A percentile compares a stretch with the other conserved stretches of the same genome.
These are phyloP conservation scores for Nanger granti DNA, from an alignment of 2,113 vertebrate species.

Conservation along the genomic window DNA sequence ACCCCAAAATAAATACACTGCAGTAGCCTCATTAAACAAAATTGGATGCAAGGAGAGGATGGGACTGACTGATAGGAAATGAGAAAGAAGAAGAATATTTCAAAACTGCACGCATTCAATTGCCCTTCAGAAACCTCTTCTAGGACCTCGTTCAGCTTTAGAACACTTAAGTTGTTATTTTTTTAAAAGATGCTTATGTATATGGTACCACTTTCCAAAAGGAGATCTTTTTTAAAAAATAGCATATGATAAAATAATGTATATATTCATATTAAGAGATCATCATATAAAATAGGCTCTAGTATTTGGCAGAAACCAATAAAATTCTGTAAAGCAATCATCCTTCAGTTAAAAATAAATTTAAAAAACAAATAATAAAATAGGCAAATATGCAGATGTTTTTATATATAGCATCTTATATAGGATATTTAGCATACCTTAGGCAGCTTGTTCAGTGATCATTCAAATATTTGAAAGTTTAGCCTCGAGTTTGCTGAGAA, in stretches of 20 bases:
- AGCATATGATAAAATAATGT: conserved; percentile 14
- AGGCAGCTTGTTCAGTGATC: background rate
- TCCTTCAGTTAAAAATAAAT: background rate
- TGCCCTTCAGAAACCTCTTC: conserved; percentile 44
- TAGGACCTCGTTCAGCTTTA: background rate
- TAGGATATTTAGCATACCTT: background rate
- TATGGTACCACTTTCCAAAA: background rate
- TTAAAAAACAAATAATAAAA: background rate
- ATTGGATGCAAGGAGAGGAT: conserved; percentile 58
- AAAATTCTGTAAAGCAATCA: background rate
- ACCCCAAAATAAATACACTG: conserved; percentile 69
- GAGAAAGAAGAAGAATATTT: conserved; percentile 44
- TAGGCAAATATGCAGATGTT: background rate
- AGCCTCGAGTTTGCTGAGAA: background rate
- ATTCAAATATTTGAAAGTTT: conserved; percentile 5
- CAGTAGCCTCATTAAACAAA: conserved; percentile 69
- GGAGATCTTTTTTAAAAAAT: background rate
- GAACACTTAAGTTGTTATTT: background rate
- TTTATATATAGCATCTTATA: background rate
- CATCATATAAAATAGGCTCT: background rate
- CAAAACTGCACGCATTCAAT: background rate
- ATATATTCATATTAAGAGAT: background rate
- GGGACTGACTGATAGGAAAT: conserved; percentile 54
- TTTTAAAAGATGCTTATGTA: background rate
- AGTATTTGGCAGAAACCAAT: background rate